Evolutionary conservation across 2,888 invertebrate genomes (phyloP).

Genomic region (Eupithecia subumbrata): DNA sequence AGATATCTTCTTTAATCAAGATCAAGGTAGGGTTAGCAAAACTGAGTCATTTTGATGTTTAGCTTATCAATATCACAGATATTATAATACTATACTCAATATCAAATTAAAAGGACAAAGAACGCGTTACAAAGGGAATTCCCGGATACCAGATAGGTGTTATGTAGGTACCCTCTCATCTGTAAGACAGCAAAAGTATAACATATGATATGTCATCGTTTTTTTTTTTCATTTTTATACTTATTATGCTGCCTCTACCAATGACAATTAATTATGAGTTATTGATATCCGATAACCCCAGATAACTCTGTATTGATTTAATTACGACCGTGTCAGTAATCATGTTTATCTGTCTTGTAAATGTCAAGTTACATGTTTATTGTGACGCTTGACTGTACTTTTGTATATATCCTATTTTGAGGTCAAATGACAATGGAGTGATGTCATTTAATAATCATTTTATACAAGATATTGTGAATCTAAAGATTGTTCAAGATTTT

Average conservation of each 20-base stretch:
- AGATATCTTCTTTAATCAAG: slow-evolving; percentile 1
- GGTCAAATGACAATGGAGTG: background rate
- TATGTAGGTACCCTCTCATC: background rate
- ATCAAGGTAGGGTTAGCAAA: slow-evolving; percentile 8
- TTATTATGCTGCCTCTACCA: slow-evolving; percentile 16
- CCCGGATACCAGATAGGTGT: background rate
- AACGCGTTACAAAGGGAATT: background rate
- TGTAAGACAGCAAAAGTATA: background rate
- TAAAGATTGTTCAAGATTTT: background rate
- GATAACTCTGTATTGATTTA: slow-evolving; percentile 22
- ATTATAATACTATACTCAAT: too few species aligned
- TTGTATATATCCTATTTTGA: slow-evolving; percentile 3
- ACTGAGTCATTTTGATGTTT: background rate
- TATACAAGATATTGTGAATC: background rate
- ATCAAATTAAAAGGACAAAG: background rate
- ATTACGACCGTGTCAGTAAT: slow-evolving; percentile 14
- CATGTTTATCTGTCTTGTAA: slow-evolving; percentile 26
- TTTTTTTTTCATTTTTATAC: background rate
- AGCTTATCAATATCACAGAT: too few species aligned
- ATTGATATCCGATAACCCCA: slow-evolving; percentile 20
- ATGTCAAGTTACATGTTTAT: slow-evolving; percentile 17
- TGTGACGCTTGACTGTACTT: background rate
- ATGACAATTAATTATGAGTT: background rate
- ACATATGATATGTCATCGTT: background rate
- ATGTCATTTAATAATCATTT: slow-evolving; percentile 4